A percentile compares a stretch with the other conserved stretches of the same genome.
Evolutionary conservation across 2,113 vertebrate genomes (phyloP).

Genomic region (Oenanthe oenanthe): DNA sequence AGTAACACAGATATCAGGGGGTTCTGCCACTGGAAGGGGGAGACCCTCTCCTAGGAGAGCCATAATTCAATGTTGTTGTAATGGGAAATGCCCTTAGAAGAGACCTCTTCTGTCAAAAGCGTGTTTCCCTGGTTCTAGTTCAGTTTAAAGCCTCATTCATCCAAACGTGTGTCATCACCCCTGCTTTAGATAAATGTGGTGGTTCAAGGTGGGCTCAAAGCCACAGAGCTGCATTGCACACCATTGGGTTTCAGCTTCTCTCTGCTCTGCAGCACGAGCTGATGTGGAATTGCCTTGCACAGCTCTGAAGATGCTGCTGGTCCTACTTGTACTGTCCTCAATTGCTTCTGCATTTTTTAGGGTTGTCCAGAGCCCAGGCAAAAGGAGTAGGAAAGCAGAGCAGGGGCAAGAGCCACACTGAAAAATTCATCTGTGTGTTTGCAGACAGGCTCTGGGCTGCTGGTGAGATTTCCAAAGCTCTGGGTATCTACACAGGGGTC

Average conservation of each 20-base stretch:
- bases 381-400: background rate
- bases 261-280: rapidly evolving
- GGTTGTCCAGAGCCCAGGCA: background rate
- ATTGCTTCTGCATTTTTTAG: background rate
- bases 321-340: background rate
- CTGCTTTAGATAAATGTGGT: background rate
- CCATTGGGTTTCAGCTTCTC: background rate
- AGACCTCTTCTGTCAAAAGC: background rate
- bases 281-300: background rate
- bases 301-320: background rate
- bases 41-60: background rate
- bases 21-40: background rate
- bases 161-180: conserved; percentile 31
- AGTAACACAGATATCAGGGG: background rate
- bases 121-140: background rate
- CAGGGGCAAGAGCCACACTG: background rate
- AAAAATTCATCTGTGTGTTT: background rate
- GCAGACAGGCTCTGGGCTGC: background rate
- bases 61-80: background rate
- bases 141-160: background rate
- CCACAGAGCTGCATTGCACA: background rate
- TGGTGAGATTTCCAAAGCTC: background rate
- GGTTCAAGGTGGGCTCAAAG: conserved; percentile 4
- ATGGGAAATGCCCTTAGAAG: background rate
- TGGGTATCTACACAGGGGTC: background rate